Evolutionary conservation across 1,140 invertebrate genomes (phyloP).

Genomic region (Drosophila erecta): DNA sequence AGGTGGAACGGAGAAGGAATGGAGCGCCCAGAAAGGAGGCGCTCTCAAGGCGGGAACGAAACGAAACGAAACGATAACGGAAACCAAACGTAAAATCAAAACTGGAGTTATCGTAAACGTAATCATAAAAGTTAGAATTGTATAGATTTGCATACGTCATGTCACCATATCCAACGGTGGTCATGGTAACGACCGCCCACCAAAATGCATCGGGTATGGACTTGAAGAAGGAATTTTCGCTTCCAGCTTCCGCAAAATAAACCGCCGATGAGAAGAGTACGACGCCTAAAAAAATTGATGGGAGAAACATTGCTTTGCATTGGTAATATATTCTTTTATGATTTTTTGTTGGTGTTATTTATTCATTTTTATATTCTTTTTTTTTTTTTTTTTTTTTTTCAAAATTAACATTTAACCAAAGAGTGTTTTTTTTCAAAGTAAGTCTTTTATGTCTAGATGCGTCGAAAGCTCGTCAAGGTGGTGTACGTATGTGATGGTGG

Average conservation of each 20-base stretch:
- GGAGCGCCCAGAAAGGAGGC: conserved; percentile 12
- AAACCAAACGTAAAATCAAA: conserved; percentile 42
- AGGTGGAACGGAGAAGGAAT: conserved; percentile 27
- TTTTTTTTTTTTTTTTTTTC: conserved; percentile 29
- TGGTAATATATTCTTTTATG: conserved; percentile 69
- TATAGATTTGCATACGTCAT: conserved; percentile 95
- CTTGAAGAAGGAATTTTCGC: conserved; percentile 99
- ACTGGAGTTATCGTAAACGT: conserved; percentile 69
- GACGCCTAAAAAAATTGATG: conserved; percentile 94
- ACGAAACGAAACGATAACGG: conserved; percentile 31
- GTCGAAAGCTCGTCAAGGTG: conserved; percentile 43
- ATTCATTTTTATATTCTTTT: conserved; percentile 12
- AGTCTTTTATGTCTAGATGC: conserved; percentile 30
- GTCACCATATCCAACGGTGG: conserved; percentile 99
- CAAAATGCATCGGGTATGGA: conserved; percentile 99
- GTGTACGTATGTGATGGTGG: conserved; percentile 23
- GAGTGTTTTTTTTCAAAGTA: conserved; percentile 38
- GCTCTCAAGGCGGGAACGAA: conserved; percentile 12
- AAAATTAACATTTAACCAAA: conserved; percentile 48
- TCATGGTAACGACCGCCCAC: conserved; percentile 99
- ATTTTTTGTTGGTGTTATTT: conserved; percentile 28
- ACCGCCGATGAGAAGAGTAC: conserved; percentile 99
- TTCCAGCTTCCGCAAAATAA: conserved; percentile 99
- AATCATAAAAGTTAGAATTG: conserved; percentile 75
- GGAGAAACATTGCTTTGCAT: conserved; percentile 84